These are phyloP conservation scores for Ictalurus punctatus DNA, from an alignment of 2,113 vertebrate species.

Conservation along the genomic window DNA sequence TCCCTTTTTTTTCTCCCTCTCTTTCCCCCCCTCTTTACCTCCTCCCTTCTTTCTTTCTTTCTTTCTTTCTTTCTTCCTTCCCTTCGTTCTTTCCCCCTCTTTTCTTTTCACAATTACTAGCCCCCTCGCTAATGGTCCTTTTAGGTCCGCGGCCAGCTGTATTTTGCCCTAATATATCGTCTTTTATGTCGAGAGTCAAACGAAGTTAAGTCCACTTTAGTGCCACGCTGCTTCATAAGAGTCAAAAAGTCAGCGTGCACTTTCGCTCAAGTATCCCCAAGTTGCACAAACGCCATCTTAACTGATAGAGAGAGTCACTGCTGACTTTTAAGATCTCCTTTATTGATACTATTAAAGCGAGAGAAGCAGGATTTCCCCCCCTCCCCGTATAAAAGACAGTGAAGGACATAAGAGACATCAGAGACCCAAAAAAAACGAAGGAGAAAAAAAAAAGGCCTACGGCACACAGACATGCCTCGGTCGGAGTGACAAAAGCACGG, in stretches of 20 bases:
- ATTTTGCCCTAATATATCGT: conserved; percentile 65
- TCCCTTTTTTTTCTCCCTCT: conserved; percentile 41
- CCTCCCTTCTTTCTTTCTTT: conserved; percentile 47
- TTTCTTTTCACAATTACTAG: conserved; percentile 77
- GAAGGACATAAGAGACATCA: conserved; percentile 23
- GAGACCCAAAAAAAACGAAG: not conserved
- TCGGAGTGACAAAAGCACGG: not conserved
- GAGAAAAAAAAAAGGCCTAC: not conserved
- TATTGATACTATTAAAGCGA: conserved; percentile 12
- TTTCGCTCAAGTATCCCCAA: not conserved
- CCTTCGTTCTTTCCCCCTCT: conserved; percentile 59
- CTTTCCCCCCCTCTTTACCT: not conserved
- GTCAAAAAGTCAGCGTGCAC: conserved; percentile 39
- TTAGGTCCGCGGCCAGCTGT: conserved; percentile 74
- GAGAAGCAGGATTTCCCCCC: not conserved
- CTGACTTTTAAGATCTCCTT: conserved; percentile 13
- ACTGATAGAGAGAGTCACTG: not conserved
- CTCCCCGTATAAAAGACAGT: conserved; percentile 2
- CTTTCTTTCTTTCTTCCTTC: conserved; percentile 53
- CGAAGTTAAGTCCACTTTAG: conserved; percentile 59
- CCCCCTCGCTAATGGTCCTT: conserved; percentile 71
- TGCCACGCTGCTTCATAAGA: conserved; percentile 61
- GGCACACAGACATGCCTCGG: conserved; percentile 16
- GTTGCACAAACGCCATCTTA: conserved; percentile 18
- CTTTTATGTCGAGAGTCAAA: conserved; percentile 67